Base-by-base conservation (phyloP, 2,113 vertebrate species). In the Apodemus speciosus region DNA sequence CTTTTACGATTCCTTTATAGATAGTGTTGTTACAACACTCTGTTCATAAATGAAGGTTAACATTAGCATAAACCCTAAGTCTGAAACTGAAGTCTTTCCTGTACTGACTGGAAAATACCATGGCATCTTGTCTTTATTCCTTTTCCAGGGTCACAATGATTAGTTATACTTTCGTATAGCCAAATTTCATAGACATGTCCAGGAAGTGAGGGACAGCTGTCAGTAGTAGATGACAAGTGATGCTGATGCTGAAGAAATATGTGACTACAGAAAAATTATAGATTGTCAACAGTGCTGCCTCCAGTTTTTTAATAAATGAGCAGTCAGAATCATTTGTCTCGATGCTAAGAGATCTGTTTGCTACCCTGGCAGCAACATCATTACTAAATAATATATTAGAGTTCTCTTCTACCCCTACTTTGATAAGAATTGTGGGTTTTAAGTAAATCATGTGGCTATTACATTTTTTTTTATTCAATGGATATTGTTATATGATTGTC, bases 221-320 rank as follows among this genome's bases (percentile, higher is more conserved):
- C 53, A 30, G 0, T n/a, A 32, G 38, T 76, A 51, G 32, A 9
- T 71, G 51, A 21, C 23, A 80, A 80, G 64, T 76, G 53, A 32
- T 51, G 4, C 80, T 53, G n/a, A 25, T 71, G 49, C 64, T 87
- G 35, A 58, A 85, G 35, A 25, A 69, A 20, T 58, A 18, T 89
- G 64, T 83, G 83, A 66, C 16, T 79, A 84, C 83, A 46, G 35
- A 38, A 40, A 71, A 40, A 20, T 66, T 90, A 73, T 0, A 86
- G 35, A 69, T 95, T 90, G 62, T 85, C 62, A 83, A 72, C 18
- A 94, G 10, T 76, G 35, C 43, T 72, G 32, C 60, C 38, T 81
- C 60, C 6, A 90, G 8, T 15, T 75, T 6, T 88, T 90, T 88
- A n/a, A 69, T 53, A 90, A 92, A 30, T 32, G 10, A 25, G 60